A percentile compares a stretch with the other conserved stretches of the same genome.
These are phyloP conservation scores for Potamarius usumacintae DNA, from an alignment of 2,113 vertebrate genomes.

Conservation along the genomic window DNA sequence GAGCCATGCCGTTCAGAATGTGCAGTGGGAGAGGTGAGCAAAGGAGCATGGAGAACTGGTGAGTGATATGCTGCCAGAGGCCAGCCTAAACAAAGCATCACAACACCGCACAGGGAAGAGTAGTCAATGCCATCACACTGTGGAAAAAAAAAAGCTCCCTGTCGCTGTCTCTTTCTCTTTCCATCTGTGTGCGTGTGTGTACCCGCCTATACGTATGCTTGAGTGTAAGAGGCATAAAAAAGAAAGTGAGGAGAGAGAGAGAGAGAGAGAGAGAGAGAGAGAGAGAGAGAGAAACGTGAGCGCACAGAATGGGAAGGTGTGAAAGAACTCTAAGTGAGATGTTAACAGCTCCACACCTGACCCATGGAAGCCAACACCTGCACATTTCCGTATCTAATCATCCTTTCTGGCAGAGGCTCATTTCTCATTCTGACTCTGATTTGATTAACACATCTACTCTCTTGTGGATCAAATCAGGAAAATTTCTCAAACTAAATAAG, in stretches of 20 bases:
- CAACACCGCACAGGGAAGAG: conserved; percentile 8
- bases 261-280: conserved; percentile 26
- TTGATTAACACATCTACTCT: background rate
- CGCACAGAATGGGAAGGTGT: conserved; percentile 3
- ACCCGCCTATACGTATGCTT: background rate
- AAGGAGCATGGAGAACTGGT: background rate
- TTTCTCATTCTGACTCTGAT: background rate
- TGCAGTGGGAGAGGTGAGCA: background rate
- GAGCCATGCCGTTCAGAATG: background rate
- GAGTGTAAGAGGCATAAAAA: background rate
- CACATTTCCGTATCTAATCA: background rate
- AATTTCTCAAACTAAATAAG: background rate
- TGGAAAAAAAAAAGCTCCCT: conserved; percentile 30
- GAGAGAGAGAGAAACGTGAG: conserved; percentile 57
- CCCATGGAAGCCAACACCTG: background rate
- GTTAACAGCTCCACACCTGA: conserved; percentile 18
- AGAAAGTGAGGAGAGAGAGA: conserved; percentile 38
- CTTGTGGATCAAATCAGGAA: background rate
- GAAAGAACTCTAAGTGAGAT: conserved; percentile 3
- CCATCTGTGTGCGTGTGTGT: background rate
- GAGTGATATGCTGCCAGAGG: conserved; percentile 21
- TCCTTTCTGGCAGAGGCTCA: background rate
- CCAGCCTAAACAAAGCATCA: conserved; percentile 30
- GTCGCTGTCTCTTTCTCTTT: background rate
- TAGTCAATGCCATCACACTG: conserved; percentile 11